phyloP scores from a whole-genome alignment of 2,113 vertebrate species.

The Eolophus roseicapilla region DNA sequence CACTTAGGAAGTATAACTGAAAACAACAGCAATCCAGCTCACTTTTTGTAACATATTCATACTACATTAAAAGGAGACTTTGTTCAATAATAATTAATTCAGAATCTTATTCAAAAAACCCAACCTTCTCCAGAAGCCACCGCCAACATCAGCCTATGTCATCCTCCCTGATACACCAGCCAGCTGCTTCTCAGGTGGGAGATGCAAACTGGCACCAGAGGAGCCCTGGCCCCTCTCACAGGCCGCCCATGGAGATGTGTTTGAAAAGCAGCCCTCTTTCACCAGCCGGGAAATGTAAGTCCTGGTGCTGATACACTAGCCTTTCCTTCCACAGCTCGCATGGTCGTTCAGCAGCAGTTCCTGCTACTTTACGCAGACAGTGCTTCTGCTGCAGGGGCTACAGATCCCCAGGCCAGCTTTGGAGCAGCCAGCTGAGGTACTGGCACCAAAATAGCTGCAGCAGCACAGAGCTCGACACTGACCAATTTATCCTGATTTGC shows the following conservation, averaged over 20 bases:
- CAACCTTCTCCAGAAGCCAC: not conserved
- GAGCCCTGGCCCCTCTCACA: fast-evolving
- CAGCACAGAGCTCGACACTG: not conserved
- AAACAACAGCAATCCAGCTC: not conserved
- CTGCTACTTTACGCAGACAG: not conserved
- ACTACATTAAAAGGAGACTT: not conserved
- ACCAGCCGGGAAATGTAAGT: fast-evolving
- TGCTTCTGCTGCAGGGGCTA: fast-evolving
- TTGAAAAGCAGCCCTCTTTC: fast-evolving
- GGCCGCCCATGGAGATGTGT: not conserved
- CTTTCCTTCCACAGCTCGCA: fast-evolving
- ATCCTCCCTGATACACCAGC: not conserved
- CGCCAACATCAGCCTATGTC: fast-evolving
- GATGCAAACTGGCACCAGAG: fast-evolving
- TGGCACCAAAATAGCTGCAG: fast-evolving
- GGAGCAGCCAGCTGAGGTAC: not conserved
- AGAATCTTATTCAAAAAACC: not conserved
- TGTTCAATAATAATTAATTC: not conserved
- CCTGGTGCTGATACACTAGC: fast-evolving
- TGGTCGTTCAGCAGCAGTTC: fast-evolving
- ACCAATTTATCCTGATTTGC: not conserved
- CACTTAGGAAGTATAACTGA: not conserved
- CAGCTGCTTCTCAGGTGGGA: not conserved
- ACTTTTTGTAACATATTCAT: not conserved
- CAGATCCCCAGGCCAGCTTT: not conserved